These are phyloP conservation scores for Nephrotoma appendiculata DNA, from an alignment of 2,888 invertebrate species.

Conservation along the genomic window DNA sequence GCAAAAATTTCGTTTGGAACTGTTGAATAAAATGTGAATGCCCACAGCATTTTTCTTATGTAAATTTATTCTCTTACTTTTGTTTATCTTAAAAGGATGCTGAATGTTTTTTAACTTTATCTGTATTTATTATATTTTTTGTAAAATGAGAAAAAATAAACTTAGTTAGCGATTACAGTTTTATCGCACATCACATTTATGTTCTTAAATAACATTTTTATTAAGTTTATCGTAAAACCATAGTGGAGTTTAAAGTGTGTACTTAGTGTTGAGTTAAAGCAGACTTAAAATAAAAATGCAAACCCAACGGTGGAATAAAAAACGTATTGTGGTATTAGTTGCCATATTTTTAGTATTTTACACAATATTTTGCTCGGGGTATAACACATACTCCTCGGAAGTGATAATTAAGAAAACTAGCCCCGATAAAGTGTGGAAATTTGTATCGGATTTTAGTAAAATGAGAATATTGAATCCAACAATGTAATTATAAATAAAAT, in stretches of 20 bases:
- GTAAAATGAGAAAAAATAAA: not conserved
- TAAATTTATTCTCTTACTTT: not conserved
- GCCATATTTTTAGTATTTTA: conserved; percentile 16
- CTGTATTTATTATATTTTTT: not conserved
- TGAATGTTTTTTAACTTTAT: not conserved
- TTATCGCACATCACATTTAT: not conserved
- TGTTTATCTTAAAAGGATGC: conserved; percentile 5
- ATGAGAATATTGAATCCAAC: conserved; percentile 55
- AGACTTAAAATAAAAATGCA: conserved; percentile 3
- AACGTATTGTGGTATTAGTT: not conserved
- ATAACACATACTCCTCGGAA: conserved; percentile 33
- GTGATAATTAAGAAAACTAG: conserved; percentile 37
- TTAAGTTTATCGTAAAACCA: too few species aligned
- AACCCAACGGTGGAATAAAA: conserved; percentile 9
- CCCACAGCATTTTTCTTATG: not conserved
- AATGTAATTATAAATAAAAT: conserved; percentile 39
- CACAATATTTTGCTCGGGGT: conserved; percentile 23
- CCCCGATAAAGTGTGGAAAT: conserved; percentile 53
- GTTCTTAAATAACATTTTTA: not conserved
- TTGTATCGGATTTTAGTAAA: conserved; percentile 60
- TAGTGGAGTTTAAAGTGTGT: not conserved
- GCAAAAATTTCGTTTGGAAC: not conserved
- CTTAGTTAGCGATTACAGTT: not conserved
- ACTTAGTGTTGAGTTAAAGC: not conserved
- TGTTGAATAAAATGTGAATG: not conserved